phyloP scores from a whole-genome alignment of 2,113 vertebrate species.

The Bufo gargarizans region DNA sequence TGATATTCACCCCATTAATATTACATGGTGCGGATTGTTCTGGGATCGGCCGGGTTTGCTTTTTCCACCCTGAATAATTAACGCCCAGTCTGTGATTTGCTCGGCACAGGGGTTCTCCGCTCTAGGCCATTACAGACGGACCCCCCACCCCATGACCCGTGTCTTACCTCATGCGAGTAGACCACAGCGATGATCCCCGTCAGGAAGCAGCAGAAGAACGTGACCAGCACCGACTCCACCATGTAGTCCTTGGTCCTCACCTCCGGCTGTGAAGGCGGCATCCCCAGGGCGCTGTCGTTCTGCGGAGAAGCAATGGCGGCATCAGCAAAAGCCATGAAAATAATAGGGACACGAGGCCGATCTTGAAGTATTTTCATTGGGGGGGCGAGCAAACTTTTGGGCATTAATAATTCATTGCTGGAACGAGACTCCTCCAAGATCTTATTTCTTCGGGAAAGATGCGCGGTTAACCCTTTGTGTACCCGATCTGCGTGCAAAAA shows the following conservation, averaged over 20 bases:
- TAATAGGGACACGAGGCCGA: no score
- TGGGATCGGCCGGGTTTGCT: not conserved
- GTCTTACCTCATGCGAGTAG: slow-evolving; percentile 76
- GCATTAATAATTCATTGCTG: slow-evolving; percentile 42
- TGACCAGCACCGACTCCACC: slow-evolving; percentile 79
- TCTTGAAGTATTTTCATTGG: not conserved
- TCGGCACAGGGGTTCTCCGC: not conserved
- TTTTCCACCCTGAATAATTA: not conserved
- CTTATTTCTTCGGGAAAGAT: slow-evolving; percentile 12
- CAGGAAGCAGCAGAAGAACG: slow-evolving; percentile 80
- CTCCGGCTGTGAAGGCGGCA: accelerated
- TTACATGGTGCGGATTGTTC: not conserved
- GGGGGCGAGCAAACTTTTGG: not conserved
- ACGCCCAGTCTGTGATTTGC: not conserved
- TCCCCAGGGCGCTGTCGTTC: slow-evolving; percentile 56
- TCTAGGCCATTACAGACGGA: no score
- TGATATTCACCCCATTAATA: not conserved
- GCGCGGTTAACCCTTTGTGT: slow-evolving; percentile 13
- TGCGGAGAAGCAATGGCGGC: slow-evolving; percentile 54
- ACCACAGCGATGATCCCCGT: slow-evolving; percentile 73
- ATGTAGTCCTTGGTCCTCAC: slow-evolving; percentile 74
- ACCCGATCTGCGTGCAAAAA: not conserved
- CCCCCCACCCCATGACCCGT: no score
- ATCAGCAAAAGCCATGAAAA: not conserved
- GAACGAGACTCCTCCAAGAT: slow-evolving; percentile 27